These are phyloP conservation scores for Rambutsinella grinnellia DNA, from an alignment of 2,888 invertebrate species.

Conservation along the genomic window DNA sequence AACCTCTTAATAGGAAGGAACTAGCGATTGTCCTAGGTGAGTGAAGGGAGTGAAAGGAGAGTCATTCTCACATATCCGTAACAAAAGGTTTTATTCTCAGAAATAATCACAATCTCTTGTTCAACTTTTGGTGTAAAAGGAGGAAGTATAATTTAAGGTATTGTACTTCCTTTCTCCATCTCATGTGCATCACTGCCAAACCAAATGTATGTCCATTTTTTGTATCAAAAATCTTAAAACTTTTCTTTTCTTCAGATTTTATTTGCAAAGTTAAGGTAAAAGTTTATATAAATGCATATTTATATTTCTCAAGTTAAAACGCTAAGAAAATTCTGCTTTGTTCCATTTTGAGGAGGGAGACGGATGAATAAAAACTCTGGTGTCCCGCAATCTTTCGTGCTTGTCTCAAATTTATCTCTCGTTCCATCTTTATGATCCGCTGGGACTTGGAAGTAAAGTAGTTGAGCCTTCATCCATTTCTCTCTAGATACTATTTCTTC, in stretches of 20 bases:
- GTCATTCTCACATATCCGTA: constrained; percentile 30
- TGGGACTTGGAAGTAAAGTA: constrained; percentile 26
- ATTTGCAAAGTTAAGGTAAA: no score
- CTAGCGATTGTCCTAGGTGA: background rate
- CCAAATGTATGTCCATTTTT: background rate
- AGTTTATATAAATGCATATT: background rate
- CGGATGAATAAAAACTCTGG: background rate
- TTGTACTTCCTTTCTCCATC: no score
- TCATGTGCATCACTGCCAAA: no score
- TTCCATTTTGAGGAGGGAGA: background rate
- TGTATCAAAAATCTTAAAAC: background rate
- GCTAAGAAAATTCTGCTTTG: background rate
- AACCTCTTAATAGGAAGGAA: background rate
- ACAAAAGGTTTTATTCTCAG: constrained; percentile 26
- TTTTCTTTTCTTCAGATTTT: background rate
- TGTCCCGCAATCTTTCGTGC: constrained; percentile 50
- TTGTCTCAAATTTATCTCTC: constrained; percentile 58
- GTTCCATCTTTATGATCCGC: constrained; percentile 58
- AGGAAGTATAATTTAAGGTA: no score
- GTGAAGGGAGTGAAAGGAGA: constrained; percentile 21
- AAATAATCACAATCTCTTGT: no score
- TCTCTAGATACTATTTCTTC: background rate
- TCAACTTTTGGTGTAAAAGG: no score
- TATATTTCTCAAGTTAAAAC: background rate
- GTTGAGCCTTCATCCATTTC: constrained; percentile 28